Conservation (phyloP, 2,888 invertebrate genomes). For the Ramazzottius varieornatus region DNA sequence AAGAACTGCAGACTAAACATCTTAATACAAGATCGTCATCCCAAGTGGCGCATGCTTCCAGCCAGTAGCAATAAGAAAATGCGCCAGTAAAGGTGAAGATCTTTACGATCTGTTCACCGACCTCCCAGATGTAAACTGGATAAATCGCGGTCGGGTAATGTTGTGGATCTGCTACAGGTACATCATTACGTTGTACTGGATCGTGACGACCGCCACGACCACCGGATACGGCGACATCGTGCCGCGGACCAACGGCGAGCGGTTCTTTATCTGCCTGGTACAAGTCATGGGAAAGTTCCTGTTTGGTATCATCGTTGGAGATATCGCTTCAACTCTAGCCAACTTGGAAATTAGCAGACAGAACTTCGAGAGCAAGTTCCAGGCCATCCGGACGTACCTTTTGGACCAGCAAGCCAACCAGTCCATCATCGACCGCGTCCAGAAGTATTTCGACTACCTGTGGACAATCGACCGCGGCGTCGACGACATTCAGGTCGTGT, state of each 20-base stretch:
- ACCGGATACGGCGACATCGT: constrained; percentile 6
- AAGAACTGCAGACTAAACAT: too few species aligned
- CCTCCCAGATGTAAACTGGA: too few species aligned
- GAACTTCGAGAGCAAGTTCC: constrained; percentile 8
- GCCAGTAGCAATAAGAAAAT: too few species aligned
- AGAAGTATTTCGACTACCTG: constrained; percentile 6
- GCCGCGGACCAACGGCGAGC: not conserved
- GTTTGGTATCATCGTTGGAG: constrained; percentile 11
- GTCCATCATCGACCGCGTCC: constrained; percentile 8
- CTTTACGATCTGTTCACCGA: too few species aligned
- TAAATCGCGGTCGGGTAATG: too few species aligned
- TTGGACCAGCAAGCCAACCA: constrained; percentile 8
- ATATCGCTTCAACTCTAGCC: constrained; percentile 11
- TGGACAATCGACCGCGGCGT: constrained; percentile 6
- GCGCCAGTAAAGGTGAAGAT: too few species aligned
- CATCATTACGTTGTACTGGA: constrained; percentile 6
- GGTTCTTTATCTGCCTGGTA: not conserved
- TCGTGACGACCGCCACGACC: constrained; percentile 7
- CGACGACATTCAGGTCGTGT: not conserved
- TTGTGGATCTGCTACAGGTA: too few species aligned
- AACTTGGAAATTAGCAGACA: constrained; percentile 8
- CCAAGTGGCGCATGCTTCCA: too few species aligned
- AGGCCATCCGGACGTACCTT: constrained; percentile 7
- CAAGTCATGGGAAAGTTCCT: constrained; percentile 9
- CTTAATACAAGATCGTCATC: too few species aligned